Evolutionary conservation across 2,113 vertebrate species (phyloP), one percentile per base, ranked within the genome.

Genomic region (Boulengeromyrus knoepffleri): DNA sequence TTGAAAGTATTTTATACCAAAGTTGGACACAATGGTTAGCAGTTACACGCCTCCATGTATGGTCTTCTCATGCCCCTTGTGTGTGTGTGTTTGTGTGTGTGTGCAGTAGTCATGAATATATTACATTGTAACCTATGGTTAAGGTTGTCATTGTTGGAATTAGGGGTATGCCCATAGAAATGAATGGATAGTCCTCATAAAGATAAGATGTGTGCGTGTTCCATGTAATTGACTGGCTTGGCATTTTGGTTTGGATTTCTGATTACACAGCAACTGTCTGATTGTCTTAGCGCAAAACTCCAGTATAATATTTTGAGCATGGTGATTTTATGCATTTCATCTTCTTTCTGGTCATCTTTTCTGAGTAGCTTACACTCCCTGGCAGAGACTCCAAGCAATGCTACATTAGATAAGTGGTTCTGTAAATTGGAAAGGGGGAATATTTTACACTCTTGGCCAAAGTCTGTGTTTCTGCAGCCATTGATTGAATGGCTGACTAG

Each of bases 371-470:
- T 42, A 39, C 31, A 31, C 74, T 80, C 36, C 74, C 12, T 80
- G 74, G 74, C 36, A 80, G 13, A 77, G 36, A 80, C 74, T 80
- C 74, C 74, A 80, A 80, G 74, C 74, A 80, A 80, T 80, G 74
- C 74, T 42, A 42, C 74, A 80, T 80, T 80, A 80, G 74, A 42
- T 80, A 80, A 80, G 74, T 80, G 74, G 31, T 39, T 80, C 36
- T 80, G 36, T 17, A 80, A 80, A 80, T 80, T 80, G 36, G 74
- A 80, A 42, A 42, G 74, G 39, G 15, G 36, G 36, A 42, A 80
- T 80, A 42, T 80, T 80, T 80, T 27, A 80, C 36, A 19, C 1
- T 80, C 5, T 80, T 80, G 5, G 74, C 74, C 31, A 42, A 42
- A 80, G 74, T 19, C 74, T 31, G 74, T 42, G 36, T 80, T 80